Evolutionary conservation across 2,113 vertebrate species (phyloP).

Genomic region (Neotragus moschatus): DNA sequence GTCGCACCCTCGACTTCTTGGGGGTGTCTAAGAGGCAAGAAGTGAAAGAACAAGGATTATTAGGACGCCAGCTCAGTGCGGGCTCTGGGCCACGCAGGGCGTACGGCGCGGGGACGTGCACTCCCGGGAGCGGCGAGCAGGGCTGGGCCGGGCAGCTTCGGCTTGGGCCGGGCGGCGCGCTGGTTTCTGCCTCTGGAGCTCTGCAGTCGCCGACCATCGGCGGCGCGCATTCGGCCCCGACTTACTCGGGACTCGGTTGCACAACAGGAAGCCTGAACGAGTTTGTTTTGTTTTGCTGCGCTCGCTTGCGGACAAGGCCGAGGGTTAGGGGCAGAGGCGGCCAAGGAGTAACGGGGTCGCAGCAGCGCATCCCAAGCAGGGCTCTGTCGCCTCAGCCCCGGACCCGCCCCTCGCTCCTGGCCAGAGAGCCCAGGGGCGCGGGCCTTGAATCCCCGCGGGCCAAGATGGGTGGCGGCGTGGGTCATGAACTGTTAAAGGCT

Average conservation of each 20-base stretch:
- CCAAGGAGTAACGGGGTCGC: background rate
- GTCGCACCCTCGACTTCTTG: background rate
- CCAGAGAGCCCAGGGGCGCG: background rate
- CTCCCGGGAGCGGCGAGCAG: background rate
- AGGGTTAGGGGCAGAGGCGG: slow-evolving; percentile 18
- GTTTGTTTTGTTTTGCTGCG: slow-evolving; percentile 72
- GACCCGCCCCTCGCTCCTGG: background rate
- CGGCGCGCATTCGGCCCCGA: slow-evolving; percentile 14
- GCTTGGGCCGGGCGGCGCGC: background rate
- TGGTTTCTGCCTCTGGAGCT: background rate
- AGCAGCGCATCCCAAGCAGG: background rate
- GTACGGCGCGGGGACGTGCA: background rate
- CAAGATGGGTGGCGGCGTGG: background rate
- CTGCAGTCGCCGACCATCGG: background rate
- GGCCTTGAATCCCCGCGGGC: background rate
- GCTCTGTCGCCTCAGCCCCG: background rate
- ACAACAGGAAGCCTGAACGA: slow-evolving; percentile 74
- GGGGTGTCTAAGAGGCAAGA: background rate
- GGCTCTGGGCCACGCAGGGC: background rate
- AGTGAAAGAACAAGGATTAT: background rate
- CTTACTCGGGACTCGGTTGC: slow-evolving; percentile 59
- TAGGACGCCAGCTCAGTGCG: accelerated
- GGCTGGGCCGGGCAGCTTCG: background rate
- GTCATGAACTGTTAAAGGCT: background rate
- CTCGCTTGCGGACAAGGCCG: background rate